phyloP scores from a whole-genome alignment of 2,888 invertebrate genomes.

The Bugulina stolonifera region DNA sequence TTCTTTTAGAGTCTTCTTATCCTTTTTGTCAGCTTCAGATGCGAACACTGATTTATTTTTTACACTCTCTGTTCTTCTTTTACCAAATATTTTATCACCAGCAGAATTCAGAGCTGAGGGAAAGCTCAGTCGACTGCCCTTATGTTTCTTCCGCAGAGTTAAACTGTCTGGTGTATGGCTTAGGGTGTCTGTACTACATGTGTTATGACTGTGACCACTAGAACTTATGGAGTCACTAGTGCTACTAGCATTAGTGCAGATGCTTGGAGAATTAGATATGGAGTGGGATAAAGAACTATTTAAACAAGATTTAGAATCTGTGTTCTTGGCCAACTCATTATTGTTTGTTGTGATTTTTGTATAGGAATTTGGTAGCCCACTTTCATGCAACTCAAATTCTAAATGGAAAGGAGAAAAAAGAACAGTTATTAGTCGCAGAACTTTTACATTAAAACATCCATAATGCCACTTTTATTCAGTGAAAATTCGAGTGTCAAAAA shows the following conservation, averaged over 20 bases:
- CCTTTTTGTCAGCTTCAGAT: neutral
- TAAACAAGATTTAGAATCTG: neutral
- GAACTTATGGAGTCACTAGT: neutral
- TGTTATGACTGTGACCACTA: neutral
- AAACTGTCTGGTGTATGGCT: neutral
- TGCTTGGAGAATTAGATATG: neutral
- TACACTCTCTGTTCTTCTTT: neutral
- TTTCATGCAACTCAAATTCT: neutral
- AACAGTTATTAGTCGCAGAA: too few relatives aligned
- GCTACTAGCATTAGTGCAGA: neutral
- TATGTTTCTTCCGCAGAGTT: neutral
- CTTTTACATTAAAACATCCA: neutral
- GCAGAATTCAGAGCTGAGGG: slow-evolving; percentile 14
- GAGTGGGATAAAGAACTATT: neutral
- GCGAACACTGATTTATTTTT: neutral
- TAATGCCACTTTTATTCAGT: too few relatives aligned
- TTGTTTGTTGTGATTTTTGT: neutral
- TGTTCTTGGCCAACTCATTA: neutral
- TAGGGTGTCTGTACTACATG: neutral
- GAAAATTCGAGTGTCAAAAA: too few relatives aligned
- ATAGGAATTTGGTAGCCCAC: neutral
- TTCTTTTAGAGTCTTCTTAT: neutral
- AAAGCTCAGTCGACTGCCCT: slow-evolving; percentile 10
- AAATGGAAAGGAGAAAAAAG: neutral
- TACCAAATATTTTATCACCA: slow-evolving; percentile 16